Evolutionary conservation across 2,888 invertebrate genomes (phyloP), one percentile per base, ranked within the genome.

Genomic region (Melikaiella ostensackeni): DNA sequence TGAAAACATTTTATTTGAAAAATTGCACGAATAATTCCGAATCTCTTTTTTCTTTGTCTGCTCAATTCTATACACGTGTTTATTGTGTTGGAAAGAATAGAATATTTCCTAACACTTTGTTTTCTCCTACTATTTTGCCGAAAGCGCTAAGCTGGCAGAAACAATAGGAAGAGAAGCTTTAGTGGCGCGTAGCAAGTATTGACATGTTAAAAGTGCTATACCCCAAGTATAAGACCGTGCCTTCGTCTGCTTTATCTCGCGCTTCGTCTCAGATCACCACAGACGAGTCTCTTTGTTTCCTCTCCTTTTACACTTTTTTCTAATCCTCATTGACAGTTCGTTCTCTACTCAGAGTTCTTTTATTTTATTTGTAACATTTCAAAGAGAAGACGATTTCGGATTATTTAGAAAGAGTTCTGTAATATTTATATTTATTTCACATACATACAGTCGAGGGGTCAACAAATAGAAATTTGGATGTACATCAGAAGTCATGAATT

Each of bases 121-220:
- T 70, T 70, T 50, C 42, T 30, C 27, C 50, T 8, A 2, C 30
- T 42, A n/a, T 70, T 50, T 64, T 64, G 64, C 42, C 42, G 6
- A 38, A 38, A 21, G n/a, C 19, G 70, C 30, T 70, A 50, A 70
- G 70, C 46, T 27, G 19, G 70, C 46, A 50, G 21, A 75, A 66
- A 63, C 24, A 76, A 57, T 70, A 27, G 38, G 42, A 38, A 38
- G 74, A 50, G 50, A 62, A 77, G 30, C 46, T 59, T 61, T 75
- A 59, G 30, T 74, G 74, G 70, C 30, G 61, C 24, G 55, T 75
- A 73, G 66, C 33, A 76, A 57, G 76, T 81, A 81, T 81, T 81
- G 81, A 77, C 79, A 76, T 77, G 76, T 77, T 77, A 81, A 77
- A 76, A 81, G 77, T 75, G 38, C 73, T 74, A 62, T 59, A 63